Base-by-base conservation (phyloP, 2,888 invertebrate species). In the Notodromas monacha region DNA sequence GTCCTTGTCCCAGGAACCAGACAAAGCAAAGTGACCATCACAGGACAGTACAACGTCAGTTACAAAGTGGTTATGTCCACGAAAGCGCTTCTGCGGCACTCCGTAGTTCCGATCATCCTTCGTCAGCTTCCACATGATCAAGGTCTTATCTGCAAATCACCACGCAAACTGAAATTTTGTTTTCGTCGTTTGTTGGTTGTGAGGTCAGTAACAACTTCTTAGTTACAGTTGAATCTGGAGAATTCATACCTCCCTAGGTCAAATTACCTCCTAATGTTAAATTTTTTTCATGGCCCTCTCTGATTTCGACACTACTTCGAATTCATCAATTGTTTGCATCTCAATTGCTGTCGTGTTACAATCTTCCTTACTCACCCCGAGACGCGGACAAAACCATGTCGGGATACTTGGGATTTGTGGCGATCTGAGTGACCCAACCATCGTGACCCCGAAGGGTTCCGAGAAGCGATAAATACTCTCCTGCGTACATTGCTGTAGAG, bases 371-470 rank as follows among this genome's bases (percentile, higher is more conserved):
- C n/a, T n/a, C n/a, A 86, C 92, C 92, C 63, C 96, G 64, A 40
- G 96, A 96, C 38, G 89, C 76, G 30, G 92, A 92, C 52, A 99
- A 61, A 51, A 96, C 81, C 63, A 79, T 81, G 47, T 96, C 89
- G 37, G 89, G 86, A 57, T 76, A 84, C 58, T 86, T 81, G 14
- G 89, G 84, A 49, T 86, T 92, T 34, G 96, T 92, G 30, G 92
- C 89, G 45, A 96, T 92, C 63, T 96, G 96, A 34, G 96, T 96
- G 42, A 96, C 86, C 89, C 89, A 92, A 42, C 79, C 86, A 65
- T 76, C 84, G 56, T 99, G 96, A 31, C 96, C 96, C 46, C 69
- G 61, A 41, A 96, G 68, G 50, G 74, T 81, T 34, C 92, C 92
- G 51, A 81, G 65, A 36, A 86, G 58, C 51, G 81, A 79, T 48